A percentile compares a stretch with the other conserved stretches of the same genome.
Evolutionary conservation across 2,888 invertebrate genomes (phyloP).

Genomic region (Pantelozetes paolii): DNA sequence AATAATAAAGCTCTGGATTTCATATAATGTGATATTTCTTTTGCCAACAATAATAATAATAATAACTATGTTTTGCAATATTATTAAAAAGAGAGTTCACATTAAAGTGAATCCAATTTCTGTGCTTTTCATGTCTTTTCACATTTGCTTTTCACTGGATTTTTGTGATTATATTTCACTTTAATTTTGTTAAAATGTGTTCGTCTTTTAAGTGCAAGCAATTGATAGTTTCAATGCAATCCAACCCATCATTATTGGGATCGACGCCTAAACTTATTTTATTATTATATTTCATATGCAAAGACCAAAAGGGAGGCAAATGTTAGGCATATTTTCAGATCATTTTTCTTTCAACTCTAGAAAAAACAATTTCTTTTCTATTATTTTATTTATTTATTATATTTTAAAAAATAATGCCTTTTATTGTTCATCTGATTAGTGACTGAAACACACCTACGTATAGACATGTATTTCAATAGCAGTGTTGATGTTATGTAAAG

Average conservation of each 20-base stretch:
- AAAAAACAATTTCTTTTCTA: not conserved
- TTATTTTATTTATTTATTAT: not conserved
- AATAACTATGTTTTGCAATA: not conserved
- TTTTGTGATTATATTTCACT: not conserved
- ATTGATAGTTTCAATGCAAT: not conserved
- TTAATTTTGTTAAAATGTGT: not conserved
- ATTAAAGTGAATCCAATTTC: constrained; percentile 13
- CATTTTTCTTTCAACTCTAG: not conserved
- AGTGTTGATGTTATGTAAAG: too few species aligned
- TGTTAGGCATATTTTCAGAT: not conserved
- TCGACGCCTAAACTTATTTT: constrained; percentile 2
- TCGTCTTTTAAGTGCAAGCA: not conserved
- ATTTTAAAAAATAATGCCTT: not conserved
- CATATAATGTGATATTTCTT: not conserved
- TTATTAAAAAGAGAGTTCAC: not conserved
- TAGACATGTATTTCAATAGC: too few species aligned
- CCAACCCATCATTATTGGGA: constrained; percentile 22
- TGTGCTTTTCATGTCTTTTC: not conserved
- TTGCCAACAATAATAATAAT: constrained; percentile 3
- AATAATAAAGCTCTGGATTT: constrained; percentile 20
- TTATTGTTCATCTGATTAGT: constrained; percentile 18
- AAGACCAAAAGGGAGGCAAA: not conserved
- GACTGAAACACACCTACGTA: constrained; percentile 5
- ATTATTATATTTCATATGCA: not conserved
- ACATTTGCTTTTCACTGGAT: constrained; percentile 3